Percentiles rank a stretch among this genome's conserved stretches.
Evolutionary conservation across 2,113 vertebrate species (phyloP).

Genomic region (Sinocyclocheilus grahami): DNA sequence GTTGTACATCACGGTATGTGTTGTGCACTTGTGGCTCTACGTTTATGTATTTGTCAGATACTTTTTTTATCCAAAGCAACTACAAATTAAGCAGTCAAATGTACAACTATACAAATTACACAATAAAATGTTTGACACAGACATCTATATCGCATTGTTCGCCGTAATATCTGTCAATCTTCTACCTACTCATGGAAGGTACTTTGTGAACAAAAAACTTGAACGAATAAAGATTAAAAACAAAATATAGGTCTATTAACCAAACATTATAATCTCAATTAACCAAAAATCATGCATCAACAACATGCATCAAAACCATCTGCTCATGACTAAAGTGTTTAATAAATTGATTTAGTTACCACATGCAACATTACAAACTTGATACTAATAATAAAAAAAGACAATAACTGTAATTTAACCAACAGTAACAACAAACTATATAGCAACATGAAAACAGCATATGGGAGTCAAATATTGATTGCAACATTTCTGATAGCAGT

Average conservation of each 20-base stretch:
- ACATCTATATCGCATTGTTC: neutral
- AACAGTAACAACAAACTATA: neutral
- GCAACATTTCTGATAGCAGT: neutral
- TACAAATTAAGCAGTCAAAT: neutral
- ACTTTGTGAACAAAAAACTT: neutral
- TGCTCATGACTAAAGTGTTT: neutral
- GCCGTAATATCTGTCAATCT: neutral
- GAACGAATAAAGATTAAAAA: neutral
- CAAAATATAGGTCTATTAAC: neutral
- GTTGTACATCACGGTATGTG: neutral
- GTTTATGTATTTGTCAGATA: neutral
- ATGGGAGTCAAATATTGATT: neutral
- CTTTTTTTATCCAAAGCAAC: too few relatives aligned
- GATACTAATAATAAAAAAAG: too few relatives aligned
- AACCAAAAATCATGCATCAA: neutral
- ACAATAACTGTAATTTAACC: neutral
- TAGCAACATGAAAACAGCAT: neutral
- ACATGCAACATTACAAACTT: neutral
- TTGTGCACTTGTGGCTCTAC: neutral
- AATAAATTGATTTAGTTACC: neutral
- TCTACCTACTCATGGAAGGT: neutral
- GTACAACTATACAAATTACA: neutral
- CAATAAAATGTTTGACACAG: neutral
- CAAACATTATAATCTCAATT: neutral
- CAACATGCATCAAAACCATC: neutral